Base-by-base conservation (phyloP, 2,113 vertebrate species). In the Nibea albiflora region DNA sequence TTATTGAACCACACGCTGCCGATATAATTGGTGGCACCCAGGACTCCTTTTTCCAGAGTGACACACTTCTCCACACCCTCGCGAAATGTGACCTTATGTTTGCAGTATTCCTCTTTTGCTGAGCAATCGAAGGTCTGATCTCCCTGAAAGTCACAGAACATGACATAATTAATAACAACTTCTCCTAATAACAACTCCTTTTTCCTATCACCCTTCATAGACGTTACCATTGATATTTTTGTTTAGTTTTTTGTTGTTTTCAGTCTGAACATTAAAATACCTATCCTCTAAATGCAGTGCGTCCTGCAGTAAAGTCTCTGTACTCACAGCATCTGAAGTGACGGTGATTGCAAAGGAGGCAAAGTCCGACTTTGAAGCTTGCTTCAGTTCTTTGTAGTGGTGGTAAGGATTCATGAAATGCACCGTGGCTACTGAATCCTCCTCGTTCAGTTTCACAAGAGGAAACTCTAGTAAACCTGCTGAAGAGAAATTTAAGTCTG, bases 381-480 rank as follows among this genome's bases (percentile, higher is more conserved):
- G 0, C 7, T 22, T 6, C 69, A 93, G 65, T 3, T 88, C 12
- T n/a, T 22, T 4, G 86, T 95, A 91, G 58, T 80, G 68, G 7
- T 42, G 5, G 28, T 89, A 5, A 0, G 95, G 95, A 73, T 95
- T 94, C 2, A 0, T 0, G 63, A 95, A 94, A 0, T 0, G 62
- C 11, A 95, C 56, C 0, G 11, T 57, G 67, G 39, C 2, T 3
- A 0, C 5, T 0, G 1, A 2, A 0, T 73, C 54, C 1, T 11
- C 12, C 3, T 6, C 4, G 0, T 12, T 6, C 35, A 95, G 15
- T 0, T 42, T 0, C 35, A 92, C 87, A 0, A 47, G 16, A 14
- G 95, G 95, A 39, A 95, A 94, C 17, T 88, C 80, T 12, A 95
- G 76, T 0, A 3, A 0, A 80, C 93, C 95, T 95, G 71, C n/a